A percentile compares a stretch with the other conserved stretches of the same genome.
Conservation (phyloP, 2,888 invertebrate genomes). For the Tenthredo mesomela region DNA sequence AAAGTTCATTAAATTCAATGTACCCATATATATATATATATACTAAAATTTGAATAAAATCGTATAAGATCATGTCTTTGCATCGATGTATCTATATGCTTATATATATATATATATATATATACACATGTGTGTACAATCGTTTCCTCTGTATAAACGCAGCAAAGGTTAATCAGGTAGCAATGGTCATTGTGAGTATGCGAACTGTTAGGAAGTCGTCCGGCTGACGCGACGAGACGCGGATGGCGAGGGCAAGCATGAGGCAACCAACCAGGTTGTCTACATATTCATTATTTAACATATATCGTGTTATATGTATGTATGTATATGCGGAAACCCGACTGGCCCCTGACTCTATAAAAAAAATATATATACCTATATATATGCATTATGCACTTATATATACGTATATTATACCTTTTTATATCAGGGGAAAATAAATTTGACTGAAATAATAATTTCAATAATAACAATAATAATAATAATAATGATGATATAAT, state of each 20-base stretch:
- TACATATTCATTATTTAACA: constrained; percentile 24
- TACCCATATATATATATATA: not conserved
- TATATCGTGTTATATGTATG: not conserved
- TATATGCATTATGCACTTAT: too few species aligned
- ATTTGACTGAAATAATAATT: not conserved
- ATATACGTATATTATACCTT: not conserved
- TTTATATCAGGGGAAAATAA: not conserved
- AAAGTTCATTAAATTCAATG: not conserved
- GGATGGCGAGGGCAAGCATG: constrained; percentile 13
- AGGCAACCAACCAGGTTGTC: not conserved
- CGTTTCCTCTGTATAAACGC: constrained; percentile 14
- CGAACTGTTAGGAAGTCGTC: constrained; percentile 19
- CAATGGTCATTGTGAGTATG: constrained; percentile 42
- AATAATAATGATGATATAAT: not conserved
- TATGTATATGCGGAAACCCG: not conserved
- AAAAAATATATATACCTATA: not conserved
- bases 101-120: not conserved
- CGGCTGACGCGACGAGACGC: constrained; percentile 4
- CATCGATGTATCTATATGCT: not conserved
- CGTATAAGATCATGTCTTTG: not conserved
- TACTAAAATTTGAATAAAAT: not conserved
- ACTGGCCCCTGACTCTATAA: not conserved
- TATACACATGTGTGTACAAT: not conserved
- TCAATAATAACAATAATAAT: not conserved
- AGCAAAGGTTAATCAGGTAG: constrained; percentile 47